Conservation (phyloP, 2,888 invertebrate genomes). For the Drosophila lutescens region DNA sequence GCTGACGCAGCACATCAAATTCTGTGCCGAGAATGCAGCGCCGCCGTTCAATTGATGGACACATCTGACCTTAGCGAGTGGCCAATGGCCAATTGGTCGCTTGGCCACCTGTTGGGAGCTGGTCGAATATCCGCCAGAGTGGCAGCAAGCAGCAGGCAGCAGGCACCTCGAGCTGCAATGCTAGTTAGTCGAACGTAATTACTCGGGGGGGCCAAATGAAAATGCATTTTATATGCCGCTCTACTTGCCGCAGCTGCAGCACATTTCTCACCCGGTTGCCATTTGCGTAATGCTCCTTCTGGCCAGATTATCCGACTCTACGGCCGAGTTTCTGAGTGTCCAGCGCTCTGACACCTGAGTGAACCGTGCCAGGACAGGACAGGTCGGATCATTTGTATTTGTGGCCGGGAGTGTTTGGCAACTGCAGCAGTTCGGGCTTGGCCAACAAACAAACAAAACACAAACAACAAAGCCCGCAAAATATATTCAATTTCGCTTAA, state of each 20-base stretch:
- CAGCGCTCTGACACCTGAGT: conserved; percentile 61
- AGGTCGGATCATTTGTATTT: conserved; percentile 47
- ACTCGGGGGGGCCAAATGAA: conserved; percentile 25
- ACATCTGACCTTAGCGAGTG: conserved; percentile 61
- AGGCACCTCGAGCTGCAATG: too few relatives aligned
- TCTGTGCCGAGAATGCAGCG: conserved; percentile 48
- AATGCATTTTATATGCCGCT: conserved; percentile 46
- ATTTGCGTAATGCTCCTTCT: conserved; percentile 63
- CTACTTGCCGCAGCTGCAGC: conserved; percentile 47
- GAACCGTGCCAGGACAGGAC: conserved; percentile 60
- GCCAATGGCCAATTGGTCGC: conserved; percentile 20
- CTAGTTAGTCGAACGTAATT: conserved; percentile 41
- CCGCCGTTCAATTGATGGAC: conserved; percentile 55
- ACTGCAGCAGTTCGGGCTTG: conserved; percentile 29
- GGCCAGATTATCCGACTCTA: conserved; percentile 16
- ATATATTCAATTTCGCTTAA: conserved; percentile 39
- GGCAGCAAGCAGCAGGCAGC: too few relatives aligned
- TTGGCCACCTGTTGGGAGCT: conserved; percentile 59
- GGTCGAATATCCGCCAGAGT: conserved; percentile 52
- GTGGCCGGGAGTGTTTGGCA: conserved; percentile 42
- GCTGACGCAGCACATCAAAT: conserved; percentile 46
- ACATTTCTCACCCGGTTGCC: conserved; percentile 54
- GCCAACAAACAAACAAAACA: conserved; percentile 4
- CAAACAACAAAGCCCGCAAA: background rate
- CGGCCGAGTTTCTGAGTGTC: conserved; percentile 7